Percentiles rank a stretch among this genome's conserved stretches.
Evolutionary conservation across 2,888 invertebrate genomes (phyloP).

Genomic region (Yponomeuta plumbellus): DNA sequence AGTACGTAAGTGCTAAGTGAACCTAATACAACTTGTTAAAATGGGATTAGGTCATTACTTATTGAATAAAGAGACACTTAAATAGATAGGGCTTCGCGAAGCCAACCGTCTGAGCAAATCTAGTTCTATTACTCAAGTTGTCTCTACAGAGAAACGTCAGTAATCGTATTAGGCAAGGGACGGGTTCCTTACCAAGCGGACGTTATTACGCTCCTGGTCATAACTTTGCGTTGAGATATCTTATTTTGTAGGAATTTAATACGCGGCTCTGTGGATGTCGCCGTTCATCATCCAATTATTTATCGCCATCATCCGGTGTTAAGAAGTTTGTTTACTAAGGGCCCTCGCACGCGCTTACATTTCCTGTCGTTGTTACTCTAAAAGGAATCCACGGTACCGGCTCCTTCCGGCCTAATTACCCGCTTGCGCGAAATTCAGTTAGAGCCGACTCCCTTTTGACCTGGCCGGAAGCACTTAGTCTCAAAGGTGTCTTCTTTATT

Average conservation of each 20-base stretch:
- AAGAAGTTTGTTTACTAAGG: conserved; percentile 7
- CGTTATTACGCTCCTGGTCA: not conserved
- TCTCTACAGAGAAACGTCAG: not conserved
- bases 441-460: not conserved
- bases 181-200: not conserved
- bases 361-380: conserved; percentile 6
- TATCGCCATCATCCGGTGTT: conserved; percentile 12
- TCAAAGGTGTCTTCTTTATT: not conserved
- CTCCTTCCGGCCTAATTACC: conserved; percentile 10
- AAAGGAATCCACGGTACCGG: conserved; percentile 10
- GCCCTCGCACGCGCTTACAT: conserved; percentile 1
- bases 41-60: conserved; percentile 2
- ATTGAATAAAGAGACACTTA: not conserved
- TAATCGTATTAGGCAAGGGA: not conserved
- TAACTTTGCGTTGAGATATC: conserved; percentile 1
- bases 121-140: not conserved
- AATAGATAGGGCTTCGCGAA: conserved; percentile 1
- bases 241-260: not conserved
- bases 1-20: too few relatives aligned
- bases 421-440: conserved; percentile 4
- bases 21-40: not conserved
- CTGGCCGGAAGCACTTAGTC: not conserved
- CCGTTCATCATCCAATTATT: conserved; percentile 9
- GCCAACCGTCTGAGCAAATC: not conserved
- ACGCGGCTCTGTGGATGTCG: not conserved